A percentile compares a stretch with the other conserved stretches of the same genome.
These are phyloP conservation scores for Falco biarmicus DNA, from an alignment of 2,797 vertebrate genomes.

Conservation along the genomic window DNA sequence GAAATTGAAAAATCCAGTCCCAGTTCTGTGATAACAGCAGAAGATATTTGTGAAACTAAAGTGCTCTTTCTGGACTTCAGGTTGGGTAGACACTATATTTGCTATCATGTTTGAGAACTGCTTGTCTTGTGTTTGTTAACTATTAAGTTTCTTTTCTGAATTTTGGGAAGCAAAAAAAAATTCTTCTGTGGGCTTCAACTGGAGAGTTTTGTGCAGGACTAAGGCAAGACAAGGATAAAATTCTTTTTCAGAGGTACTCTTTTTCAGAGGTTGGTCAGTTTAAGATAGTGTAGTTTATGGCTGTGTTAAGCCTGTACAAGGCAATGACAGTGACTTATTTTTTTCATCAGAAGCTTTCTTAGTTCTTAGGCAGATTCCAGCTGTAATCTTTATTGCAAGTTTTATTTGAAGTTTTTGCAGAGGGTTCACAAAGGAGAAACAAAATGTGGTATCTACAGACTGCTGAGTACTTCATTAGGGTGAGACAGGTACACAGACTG, in stretches of 20 bases:
- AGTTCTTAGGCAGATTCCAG: background rate
- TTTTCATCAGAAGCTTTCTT: background rate
- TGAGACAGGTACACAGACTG: background rate
- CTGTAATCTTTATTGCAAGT: background rate
- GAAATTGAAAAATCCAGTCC: conserved; percentile 4
- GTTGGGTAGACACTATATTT: background rate
- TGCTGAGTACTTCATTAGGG: background rate
- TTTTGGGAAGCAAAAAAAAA: background rate
- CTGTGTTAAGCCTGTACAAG: background rate
- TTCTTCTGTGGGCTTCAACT: background rate
- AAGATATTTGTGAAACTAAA: background rate
- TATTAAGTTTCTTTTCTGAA: background rate
- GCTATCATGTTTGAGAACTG: background rate
- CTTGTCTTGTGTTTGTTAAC: background rate
- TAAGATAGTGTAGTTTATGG: background rate
- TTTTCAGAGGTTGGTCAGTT: background rate
- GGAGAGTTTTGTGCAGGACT: background rate
- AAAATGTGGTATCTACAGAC: background rate
- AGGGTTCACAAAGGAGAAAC: background rate
- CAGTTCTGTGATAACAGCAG: background rate
- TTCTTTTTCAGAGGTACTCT: background rate
- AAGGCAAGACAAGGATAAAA: background rate
- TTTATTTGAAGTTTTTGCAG: background rate
- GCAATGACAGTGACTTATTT: background rate
- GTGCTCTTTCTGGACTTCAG: background rate